Conservation (phyloP, 2,888 invertebrate genomes). For the Eupithecia inturbata region DNA sequence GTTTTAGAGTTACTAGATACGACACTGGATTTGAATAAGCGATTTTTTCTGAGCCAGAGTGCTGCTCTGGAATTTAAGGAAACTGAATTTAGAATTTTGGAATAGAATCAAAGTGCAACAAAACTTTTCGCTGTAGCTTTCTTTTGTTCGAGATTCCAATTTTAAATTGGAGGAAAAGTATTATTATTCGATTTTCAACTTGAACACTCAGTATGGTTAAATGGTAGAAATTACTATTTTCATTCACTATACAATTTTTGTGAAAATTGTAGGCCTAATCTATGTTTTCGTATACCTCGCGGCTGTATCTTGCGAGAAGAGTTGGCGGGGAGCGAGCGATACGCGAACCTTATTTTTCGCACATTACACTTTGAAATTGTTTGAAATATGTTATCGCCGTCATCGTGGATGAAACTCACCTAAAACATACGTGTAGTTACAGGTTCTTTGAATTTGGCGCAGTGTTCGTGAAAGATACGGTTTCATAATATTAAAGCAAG, state of each 20-base stretch:
- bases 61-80: constrained; percentile 36
- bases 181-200: not conserved
- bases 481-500: constrained; percentile 15
- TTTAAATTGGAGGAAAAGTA: not conserved
- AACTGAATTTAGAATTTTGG: constrained; percentile 32
- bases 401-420: constrained; percentile 62
- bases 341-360: constrained; percentile 80
- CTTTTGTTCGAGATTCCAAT: not conserved
- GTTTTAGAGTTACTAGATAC: constrained; percentile 57
- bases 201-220: not conserved
- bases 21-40: constrained; percentile 48
- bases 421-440: constrained; percentile 47
- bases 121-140: constrained; percentile 3
- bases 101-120: constrained; percentile 15
- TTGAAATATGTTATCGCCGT: constrained; percentile 74
- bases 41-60: constrained; percentile 41
- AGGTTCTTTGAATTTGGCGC: constrained; percentile 25
- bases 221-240: not conserved
- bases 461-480: constrained; percentile 23
- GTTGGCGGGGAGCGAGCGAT: constrained; percentile 56
- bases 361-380: constrained; percentile 81
- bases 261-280: constrained; percentile 3
- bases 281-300: constrained; percentile 22
- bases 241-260: not conserved
- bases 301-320: constrained; percentile 35